A percentile compares a stretch with the other conserved stretches of the same genome.
phyloP scores from a whole-genome alignment of 2,113 vertebrate species.

The Nasalis larvatus region DNA sequence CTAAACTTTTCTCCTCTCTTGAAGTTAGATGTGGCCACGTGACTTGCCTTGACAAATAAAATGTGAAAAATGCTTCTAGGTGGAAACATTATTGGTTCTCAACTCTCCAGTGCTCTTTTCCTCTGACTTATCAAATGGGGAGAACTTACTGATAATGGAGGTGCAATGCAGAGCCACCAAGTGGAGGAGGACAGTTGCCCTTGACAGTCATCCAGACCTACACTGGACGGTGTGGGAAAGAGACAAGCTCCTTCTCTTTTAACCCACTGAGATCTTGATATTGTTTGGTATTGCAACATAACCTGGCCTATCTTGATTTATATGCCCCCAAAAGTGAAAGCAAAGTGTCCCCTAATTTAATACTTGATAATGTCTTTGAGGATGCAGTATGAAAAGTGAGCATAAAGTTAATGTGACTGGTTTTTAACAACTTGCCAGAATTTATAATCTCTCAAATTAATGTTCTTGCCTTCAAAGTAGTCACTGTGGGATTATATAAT shows the following conservation, averaged over 20 bases:
- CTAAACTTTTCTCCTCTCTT: conserved; percentile 30
- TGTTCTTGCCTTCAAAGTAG: conserved; percentile 65
- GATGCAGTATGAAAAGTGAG: conserved; percentile 42
- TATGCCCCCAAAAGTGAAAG: background rate
- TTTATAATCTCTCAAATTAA: conserved; percentile 69
- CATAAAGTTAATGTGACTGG: conserved; percentile 57
- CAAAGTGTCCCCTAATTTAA: conserved; percentile 52
- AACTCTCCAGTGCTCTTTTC: background rate
- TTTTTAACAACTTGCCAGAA: conserved; percentile 70
- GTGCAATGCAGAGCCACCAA: background rate
- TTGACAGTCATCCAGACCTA: background rate
- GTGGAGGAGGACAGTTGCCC: background rate
- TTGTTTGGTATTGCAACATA: background rate
- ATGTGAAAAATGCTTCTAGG: background rate
- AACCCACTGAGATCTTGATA: conserved; percentile 32
- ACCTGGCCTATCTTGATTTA: conserved; percentile 41
- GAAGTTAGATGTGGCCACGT: background rate
- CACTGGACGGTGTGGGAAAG: background rate
- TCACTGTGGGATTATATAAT: conserved; percentile 61
- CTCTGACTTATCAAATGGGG: background rate
- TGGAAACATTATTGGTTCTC: background rate
- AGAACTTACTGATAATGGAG: background rate
- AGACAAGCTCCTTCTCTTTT: background rate
- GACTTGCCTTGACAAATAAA: background rate
- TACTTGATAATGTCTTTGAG: conserved; percentile 58